Conservation (phyloP, 2,888 invertebrate genomes). For the Lasioglossum pauxillum region DNA sequence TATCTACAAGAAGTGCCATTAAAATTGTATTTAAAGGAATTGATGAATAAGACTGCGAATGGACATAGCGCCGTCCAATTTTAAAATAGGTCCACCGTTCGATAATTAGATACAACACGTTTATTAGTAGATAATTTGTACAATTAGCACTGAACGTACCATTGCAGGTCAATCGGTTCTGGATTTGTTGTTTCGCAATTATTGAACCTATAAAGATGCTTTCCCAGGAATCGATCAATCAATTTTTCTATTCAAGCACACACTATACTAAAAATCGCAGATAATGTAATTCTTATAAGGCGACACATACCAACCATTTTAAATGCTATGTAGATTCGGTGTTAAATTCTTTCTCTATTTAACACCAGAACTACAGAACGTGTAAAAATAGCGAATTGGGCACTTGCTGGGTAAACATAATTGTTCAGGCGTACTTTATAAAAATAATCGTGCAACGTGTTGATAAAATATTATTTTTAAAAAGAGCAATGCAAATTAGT, state of each 20-base stretch:
- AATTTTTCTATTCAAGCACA: neutral
- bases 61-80: neutral
- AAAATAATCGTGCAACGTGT: neutral
- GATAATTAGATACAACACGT: neutral
- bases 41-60: neutral
- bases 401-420: neutral
- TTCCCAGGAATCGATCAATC: neutral
- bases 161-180: neutral
- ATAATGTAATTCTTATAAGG: neutral
- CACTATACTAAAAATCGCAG: neutral
- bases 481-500: neutral
- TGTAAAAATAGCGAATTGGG: too few relatives aligned
- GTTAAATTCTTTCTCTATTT: neutral
- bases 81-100: neutral
- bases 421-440: too few relatives aligned
- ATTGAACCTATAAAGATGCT: neutral
- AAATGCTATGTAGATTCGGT: too few relatives aligned
- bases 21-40: neutral
- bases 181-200: neutral
- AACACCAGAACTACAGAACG: neutral
- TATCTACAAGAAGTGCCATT: neutral
- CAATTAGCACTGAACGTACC: neutral
- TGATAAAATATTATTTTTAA: neutral
- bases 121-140: neutral
- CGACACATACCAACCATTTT: too few relatives aligned